Evolutionary conservation across 2,113 vertebrate genomes (phyloP).

Genomic region (Nanorana parkeri): DNA sequence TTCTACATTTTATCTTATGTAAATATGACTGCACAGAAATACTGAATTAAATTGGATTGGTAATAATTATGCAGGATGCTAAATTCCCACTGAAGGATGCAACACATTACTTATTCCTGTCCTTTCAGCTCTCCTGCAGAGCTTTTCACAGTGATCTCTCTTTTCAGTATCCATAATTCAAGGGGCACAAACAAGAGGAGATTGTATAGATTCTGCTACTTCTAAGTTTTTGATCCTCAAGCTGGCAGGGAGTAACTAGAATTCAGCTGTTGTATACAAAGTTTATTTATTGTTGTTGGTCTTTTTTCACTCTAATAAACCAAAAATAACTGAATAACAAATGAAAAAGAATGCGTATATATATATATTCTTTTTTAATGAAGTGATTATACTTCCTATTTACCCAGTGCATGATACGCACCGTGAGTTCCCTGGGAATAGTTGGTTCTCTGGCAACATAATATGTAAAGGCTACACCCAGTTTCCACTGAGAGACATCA

Average conservation of each 20-base stretch:
- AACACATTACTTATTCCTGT: conserved; percentile 17
- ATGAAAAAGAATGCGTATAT: too few species aligned
- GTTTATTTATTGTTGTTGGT: not conserved
- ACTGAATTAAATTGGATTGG: not conserved
- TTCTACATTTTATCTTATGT: conserved; percentile 41
- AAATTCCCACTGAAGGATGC: not conserved
- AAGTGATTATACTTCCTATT: too few species aligned
- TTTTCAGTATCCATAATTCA: conserved; percentile 26
- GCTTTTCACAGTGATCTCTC: conserved; percentile 4
- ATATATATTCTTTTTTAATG: too few species aligned
- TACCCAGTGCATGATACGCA: too few species aligned
- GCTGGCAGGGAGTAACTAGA: not conserved
- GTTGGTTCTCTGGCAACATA: too few species aligned
- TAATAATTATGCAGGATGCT: conserved; percentile 30
- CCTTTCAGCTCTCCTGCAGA: conserved; percentile 12
- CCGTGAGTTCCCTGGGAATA: too few species aligned
- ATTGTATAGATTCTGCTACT: not conserved
- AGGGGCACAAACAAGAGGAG: conserved; percentile 1
- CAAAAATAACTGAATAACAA: too few species aligned
- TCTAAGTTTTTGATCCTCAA: not conserved
- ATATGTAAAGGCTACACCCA: too few species aligned
- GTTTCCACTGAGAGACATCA: too few species aligned
- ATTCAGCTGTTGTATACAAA: not conserved
- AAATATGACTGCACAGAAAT: conserved; percentile 22
- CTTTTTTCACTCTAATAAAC: not conserved